phyloP scores from a whole-genome alignment of 2,797 vertebrate species.

The Miichthys miiuy region DNA sequence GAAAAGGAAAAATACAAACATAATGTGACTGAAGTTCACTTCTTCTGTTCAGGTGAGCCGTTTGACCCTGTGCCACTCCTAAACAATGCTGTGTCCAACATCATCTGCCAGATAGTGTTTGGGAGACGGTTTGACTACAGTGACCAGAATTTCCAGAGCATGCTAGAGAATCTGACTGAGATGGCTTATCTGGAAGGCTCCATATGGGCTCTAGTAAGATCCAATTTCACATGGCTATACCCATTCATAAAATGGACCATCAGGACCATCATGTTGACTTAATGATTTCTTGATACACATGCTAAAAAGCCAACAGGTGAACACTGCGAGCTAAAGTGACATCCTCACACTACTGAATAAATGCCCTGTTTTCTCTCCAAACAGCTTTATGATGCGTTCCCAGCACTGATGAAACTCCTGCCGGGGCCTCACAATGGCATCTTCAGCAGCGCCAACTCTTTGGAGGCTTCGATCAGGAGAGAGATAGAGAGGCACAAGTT shows the following conservation, averaged over 20 bases:
- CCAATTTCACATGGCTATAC: background rate
- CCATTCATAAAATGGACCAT: background rate
- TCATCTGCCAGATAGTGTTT: slow-evolving; percentile 85
- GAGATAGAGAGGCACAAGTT: slow-evolving; percentile 83
- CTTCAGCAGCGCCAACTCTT: slow-evolving; percentile 72
- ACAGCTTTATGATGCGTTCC: slow-evolving; percentile 84
- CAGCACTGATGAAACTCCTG: slow-evolving; percentile 78
- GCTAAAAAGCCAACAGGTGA: background rate
- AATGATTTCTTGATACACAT: background rate
- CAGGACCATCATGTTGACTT: background rate
- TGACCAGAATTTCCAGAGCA: slow-evolving; percentile 76
- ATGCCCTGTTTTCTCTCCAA: slow-evolving; percentile 4
- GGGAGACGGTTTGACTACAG: slow-evolving; percentile 82
- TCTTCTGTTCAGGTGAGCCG: slow-evolving; percentile 68
- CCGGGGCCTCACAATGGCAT: slow-evolving; percentile 83
- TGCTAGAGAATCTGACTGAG: slow-evolving; percentile 79
- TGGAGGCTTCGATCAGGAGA: slow-evolving; percentile 79
- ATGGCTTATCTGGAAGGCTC: slow-evolving; percentile 81
- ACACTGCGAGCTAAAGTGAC: background rate
- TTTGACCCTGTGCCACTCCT: slow-evolving; percentile 80
- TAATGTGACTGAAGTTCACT: background rate
- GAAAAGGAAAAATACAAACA: background rate
- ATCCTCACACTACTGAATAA: background rate
- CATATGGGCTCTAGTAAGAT: slow-evolving; percentile 81
- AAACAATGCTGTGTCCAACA: slow-evolving; percentile 84